Conservation (phyloP, 1,140 invertebrate genomes). For the Cherax destructor region DNA sequence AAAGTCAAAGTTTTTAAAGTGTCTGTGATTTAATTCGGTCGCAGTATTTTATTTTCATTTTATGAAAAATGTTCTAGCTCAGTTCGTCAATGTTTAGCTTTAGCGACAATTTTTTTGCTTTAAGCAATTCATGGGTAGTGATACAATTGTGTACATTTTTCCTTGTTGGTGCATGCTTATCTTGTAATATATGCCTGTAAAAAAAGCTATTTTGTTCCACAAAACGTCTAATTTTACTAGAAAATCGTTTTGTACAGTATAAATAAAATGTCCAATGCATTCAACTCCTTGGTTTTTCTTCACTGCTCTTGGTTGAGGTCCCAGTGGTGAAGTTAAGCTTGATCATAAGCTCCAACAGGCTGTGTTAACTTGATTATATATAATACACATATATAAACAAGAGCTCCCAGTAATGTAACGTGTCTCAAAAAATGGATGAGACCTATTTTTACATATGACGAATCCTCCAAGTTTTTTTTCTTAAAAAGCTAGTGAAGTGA, state of each 20-base stretch:
- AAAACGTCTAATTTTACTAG: constrained; percentile 70
- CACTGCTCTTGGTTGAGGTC: constrained; percentile 34
- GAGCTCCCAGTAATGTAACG: background rate
- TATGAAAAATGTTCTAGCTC: constrained; percentile 66
- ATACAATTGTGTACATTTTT: constrained; percentile 62
- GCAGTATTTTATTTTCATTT: constrained; percentile 67
- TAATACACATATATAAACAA: background rate
- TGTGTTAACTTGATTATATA: constrained; percentile 6
- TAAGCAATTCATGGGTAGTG: constrained; percentile 68
- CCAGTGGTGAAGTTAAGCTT: constrained; percentile 44
- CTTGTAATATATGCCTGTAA: constrained; percentile 70
- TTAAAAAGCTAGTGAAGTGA: background rate
- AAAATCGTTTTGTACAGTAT: constrained; percentile 69
- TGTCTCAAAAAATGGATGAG: background rate
- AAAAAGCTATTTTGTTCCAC: constrained; percentile 68
- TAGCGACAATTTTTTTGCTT: constrained; percentile 66
- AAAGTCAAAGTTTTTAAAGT: constrained; percentile 68
- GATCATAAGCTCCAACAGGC: constrained; percentile 5
- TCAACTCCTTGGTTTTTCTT: constrained; percentile 64
- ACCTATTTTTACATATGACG: background rate
- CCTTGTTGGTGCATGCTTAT: constrained; percentile 69
- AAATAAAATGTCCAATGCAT: constrained; percentile 69
- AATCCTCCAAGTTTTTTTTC: constrained; percentile 10
- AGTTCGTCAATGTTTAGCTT: constrained; percentile 68
- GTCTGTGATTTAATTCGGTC: constrained; percentile 70